phyloP scores from a whole-genome alignment of 1,140 invertebrate species.

The Dreissena rostriformis region DNA sequence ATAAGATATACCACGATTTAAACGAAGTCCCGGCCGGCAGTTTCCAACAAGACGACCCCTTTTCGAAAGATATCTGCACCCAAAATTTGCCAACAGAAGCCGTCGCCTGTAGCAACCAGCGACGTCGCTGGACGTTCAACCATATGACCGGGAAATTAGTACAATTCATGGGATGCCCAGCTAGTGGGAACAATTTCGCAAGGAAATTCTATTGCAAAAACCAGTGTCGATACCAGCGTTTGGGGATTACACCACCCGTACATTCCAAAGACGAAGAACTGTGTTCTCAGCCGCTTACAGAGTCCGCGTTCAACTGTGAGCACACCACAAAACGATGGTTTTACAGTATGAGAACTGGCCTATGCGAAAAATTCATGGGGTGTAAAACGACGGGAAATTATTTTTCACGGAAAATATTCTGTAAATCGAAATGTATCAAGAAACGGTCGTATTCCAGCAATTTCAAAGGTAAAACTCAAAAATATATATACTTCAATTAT shows the following conservation, averaged over 20 bases:
- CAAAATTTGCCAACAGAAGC: too few species aligned
- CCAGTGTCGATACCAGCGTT: slow-evolving; percentile 45
- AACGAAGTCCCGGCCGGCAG: too few species aligned
- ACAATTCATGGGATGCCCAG: slow-evolving; percentile 60
- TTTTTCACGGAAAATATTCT: slow-evolving; percentile 56
- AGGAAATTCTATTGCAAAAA: slow-evolving; percentile 60
- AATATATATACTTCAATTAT: too few species aligned
- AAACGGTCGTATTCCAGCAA: too few species aligned
- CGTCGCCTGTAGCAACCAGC: too few species aligned
- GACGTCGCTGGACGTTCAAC: too few species aligned
- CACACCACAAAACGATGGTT: slow-evolving; percentile 60
- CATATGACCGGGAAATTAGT: slow-evolving; percentile 60
- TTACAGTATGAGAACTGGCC: slow-evolving; percentile 58
- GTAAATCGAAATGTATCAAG: slow-evolving; percentile 63
- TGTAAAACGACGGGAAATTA: slow-evolving; percentile 60
- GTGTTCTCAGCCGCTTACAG: slow-evolving; percentile 29
- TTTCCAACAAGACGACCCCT: too few species aligned
- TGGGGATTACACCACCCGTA: background rate
- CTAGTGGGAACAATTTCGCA: slow-evolving; percentile 62
- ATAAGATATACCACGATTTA: too few species aligned
- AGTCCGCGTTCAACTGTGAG: slow-evolving; percentile 48
- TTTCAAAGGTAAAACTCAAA: too few species aligned
- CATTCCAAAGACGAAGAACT: background rate
- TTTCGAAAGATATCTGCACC: too few species aligned
- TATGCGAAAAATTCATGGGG: slow-evolving; percentile 60